A percentile compares a stretch with the other conserved stretches of the same genome.
Evolutionary conservation across 2,888 invertebrate genomes (phyloP).

Genomic region (Xestia xanthographa): DNA sequence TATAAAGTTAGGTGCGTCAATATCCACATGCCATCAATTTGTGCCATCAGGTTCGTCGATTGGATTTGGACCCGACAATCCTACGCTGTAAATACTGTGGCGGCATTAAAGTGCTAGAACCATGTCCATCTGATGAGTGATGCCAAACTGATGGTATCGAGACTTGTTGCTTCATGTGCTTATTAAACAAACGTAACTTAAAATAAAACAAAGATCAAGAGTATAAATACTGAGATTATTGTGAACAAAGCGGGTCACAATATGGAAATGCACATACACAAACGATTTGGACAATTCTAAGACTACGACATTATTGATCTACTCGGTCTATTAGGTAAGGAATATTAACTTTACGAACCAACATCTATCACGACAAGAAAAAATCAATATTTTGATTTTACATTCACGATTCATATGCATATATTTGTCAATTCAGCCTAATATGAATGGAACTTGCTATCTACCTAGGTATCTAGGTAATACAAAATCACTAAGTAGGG

Average conservation of each 20-base stretch:
- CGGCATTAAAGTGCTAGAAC: conserved; percentile 59
- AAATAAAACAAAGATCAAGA: conserved; percentile 20
- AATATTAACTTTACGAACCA: conserved; percentile 22
- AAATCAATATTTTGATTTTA: conserved; percentile 46
- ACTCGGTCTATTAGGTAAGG: conserved; percentile 33
- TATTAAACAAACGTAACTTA: conserved; percentile 22
- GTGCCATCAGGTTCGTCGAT: conserved; percentile 32
- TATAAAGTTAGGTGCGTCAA: conserved; percentile 38
- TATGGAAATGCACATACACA: conserved; percentile 5
- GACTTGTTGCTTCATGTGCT: conserved; percentile 44
- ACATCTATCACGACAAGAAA: neutral
- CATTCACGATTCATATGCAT: conserved; percentile 58
- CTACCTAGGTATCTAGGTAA: conserved; percentile 45
- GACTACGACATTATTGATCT: conserved; percentile 26
- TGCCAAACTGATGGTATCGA: conserved; percentile 46
- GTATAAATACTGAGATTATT: conserved; percentile 15
- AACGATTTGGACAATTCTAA: conserved; percentile 30
- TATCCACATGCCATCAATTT: conserved; percentile 52
- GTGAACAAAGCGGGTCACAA: neutral
- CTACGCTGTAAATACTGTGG: conserved; percentile 63
- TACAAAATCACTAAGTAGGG: conserved; percentile 66
- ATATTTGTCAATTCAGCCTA: conserved; percentile 73
- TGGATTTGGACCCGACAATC: conserved; percentile 32
- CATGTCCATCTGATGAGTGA: conserved; percentile 36
- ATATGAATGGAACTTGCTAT: conserved; percentile 55